phyloP scores from a whole-genome alignment of 2,797 vertebrate genomes.

The Siniperca scherzeri region DNA sequence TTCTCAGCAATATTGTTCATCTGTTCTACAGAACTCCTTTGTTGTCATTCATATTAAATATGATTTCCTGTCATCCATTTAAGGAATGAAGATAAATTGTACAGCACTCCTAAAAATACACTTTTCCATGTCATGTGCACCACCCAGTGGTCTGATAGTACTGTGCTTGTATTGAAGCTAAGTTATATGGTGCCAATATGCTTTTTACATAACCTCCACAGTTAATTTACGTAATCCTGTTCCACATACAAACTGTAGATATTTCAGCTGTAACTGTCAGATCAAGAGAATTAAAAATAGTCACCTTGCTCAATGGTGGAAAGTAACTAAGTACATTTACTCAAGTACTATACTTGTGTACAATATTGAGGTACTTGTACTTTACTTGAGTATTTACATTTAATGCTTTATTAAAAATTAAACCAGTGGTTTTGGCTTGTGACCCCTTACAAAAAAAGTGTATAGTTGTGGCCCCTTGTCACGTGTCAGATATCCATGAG shows the following conservation, averaged over 20 bases:
- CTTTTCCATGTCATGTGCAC: constrained; percentile 6
- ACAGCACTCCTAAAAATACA: neutral
- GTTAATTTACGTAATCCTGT: neutral
- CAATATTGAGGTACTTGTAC: neutral
- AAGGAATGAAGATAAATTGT: neutral
- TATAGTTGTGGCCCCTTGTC: neutral
- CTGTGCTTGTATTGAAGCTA: neutral
- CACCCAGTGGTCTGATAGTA: constrained; percentile 33
- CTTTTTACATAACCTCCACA: constrained; percentile 20
- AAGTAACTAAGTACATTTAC: neutral
- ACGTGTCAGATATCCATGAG: neutral
- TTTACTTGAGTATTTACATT: neutral
- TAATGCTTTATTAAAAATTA: neutral
- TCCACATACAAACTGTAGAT: neutral
- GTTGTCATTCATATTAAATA: neutral
- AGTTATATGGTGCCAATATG: neutral
- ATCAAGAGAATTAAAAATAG: neutral
- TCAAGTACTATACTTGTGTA: neutral
- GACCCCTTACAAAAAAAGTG: neutral
- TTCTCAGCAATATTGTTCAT: neutral
- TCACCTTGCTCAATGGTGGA: neutral
- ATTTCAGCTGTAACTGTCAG: neutral
- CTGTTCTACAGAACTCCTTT: neutral
- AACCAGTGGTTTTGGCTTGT: neutral
- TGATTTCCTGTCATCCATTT: neutral